These are phyloP conservation scores for Argyresthia albistria DNA, from an alignment of 2,888 invertebrate species.

Conservation along the genomic window DNA sequence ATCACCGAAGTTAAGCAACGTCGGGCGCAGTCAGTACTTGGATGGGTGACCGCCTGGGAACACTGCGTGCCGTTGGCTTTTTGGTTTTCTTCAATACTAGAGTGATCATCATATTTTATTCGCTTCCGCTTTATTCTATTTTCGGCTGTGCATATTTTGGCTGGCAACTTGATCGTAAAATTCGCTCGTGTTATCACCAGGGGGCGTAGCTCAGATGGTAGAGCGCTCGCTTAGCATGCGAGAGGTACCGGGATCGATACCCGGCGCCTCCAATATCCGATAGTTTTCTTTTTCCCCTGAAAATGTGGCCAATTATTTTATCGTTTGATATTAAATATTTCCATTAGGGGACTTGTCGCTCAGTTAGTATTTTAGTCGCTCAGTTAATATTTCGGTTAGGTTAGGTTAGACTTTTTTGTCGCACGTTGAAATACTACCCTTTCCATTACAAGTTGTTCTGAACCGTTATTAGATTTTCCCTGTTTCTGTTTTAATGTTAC, in stretches of 20 bases:
- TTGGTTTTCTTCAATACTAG: conserved; percentile 7
- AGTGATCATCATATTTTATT: too few relatives aligned
- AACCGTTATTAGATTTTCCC: too few relatives aligned
- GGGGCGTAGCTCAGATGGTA: conserved; percentile 73
- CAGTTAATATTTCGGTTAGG: too few relatives aligned
- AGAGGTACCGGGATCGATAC: conserved; percentile 72
- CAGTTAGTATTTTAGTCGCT: too few relatives aligned
- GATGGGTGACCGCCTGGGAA: conserved; percentile 23
- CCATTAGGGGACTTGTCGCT: too few relatives aligned
- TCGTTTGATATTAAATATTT: background rate
- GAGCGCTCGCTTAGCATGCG: conserved; percentile 73
- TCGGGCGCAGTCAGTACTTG: conserved; percentile 22
- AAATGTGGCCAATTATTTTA: background rate
- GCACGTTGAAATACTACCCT: too few relatives aligned
- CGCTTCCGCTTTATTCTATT: background rate
- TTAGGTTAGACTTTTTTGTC: too few relatives aligned
- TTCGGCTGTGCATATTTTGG: background rate
- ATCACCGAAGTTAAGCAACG: conserved; percentile 23
- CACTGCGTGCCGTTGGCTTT: conserved; percentile 20
- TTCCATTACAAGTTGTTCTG: too few relatives aligned
- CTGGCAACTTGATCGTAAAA: background rate
- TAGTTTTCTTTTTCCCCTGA: conserved; percentile 3
- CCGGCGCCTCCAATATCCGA: conserved; percentile 60
- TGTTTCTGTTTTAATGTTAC: too few relatives aligned
- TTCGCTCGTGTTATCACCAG: background rate